These are phyloP conservation scores for Calliopsis andreniformis DNA, from an alignment of 1,140 invertebrate species.

Conservation along the genomic window DNA sequence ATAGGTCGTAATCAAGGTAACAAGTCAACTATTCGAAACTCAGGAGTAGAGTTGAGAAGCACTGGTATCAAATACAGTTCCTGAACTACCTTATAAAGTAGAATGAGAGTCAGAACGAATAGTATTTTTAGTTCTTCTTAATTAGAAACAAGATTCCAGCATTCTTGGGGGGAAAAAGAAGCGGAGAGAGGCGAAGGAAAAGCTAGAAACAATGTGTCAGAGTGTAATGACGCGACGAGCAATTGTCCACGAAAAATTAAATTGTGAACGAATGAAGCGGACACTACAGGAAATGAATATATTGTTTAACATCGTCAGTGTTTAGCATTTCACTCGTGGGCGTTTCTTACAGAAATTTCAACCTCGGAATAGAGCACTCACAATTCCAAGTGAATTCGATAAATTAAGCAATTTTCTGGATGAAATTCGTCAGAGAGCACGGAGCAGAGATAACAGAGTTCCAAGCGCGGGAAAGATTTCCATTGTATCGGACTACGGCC, in stretches of 20 bases:
- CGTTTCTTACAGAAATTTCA: too few species aligned
- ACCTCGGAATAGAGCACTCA: background rate
- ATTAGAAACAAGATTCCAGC: too few species aligned
- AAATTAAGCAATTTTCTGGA: background rate
- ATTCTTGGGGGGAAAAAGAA: too few species aligned
- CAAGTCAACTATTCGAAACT: too few species aligned
- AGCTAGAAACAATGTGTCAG: background rate
- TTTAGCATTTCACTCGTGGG: too few species aligned
- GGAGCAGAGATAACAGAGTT: background rate
- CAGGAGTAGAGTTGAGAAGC: too few species aligned
- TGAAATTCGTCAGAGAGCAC: background rate
- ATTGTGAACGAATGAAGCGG: background rate
- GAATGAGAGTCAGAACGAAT: too few species aligned
- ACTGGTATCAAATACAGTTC: too few species aligned
- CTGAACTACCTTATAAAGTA: too few species aligned
- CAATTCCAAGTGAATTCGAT: background rate
- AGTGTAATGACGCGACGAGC: background rate
- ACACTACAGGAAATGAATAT: background rate
- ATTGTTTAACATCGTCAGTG: background rate
- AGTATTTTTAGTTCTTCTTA: too few species aligned
- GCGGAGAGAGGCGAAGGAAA: background rate
- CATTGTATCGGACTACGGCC: background rate
- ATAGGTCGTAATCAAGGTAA: too few species aligned
- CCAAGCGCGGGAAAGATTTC: conserved; percentile 29
- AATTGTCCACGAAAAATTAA: background rate